Conservation (phyloP, 1,140 invertebrate species). For the Dreissena rostriformis region DNA sequence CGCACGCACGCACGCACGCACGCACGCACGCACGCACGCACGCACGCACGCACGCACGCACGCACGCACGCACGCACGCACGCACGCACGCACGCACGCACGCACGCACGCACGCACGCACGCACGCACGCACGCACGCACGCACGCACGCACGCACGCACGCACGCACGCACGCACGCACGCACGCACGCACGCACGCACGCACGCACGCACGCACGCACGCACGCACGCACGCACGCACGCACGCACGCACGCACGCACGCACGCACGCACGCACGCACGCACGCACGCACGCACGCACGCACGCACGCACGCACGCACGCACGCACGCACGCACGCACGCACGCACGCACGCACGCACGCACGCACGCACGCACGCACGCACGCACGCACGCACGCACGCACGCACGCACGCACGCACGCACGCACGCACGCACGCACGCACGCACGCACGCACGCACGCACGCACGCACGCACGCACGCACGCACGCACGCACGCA, state of each 20-base stretch:
- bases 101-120: conserved; percentile 7
- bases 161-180: conserved; percentile 7
- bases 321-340: conserved; percentile 7
- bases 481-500: background rate
- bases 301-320: conserved; percentile 7
- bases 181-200: conserved; percentile 7
- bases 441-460: background rate
- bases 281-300: conserved; percentile 7
- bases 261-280: conserved; percentile 7
- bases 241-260: conserved; percentile 7
- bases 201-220: conserved; percentile 7
- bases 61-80: conserved; percentile 7
- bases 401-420: conserved; percentile 7
- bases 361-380: conserved; percentile 7
- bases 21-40: conserved; percentile 7
- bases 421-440: background rate
- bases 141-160: conserved; percentile 7
- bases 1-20: conserved; percentile 7
- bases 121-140: conserved; percentile 7
- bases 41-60: conserved; percentile 7
- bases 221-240: conserved; percentile 7
- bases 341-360: conserved; percentile 7
- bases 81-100: conserved; percentile 7
- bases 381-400: conserved; percentile 7
- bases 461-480: background rate